Conservation (phyloP, 2,888 invertebrate genomes). For the Caenorhabditis imperialis region DNA sequence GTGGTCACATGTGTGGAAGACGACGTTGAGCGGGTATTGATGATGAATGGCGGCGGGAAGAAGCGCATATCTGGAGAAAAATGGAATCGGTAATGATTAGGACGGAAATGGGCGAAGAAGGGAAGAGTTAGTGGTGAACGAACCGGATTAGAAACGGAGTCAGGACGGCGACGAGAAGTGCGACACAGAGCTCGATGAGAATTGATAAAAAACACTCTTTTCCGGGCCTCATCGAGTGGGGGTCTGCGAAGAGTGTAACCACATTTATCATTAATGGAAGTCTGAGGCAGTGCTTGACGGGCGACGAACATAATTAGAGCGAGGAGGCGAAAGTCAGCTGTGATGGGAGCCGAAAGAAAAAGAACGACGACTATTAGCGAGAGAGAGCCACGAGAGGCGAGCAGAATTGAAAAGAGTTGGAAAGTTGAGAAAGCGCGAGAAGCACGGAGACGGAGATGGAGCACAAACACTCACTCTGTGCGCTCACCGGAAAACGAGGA, state of each 20-base stretch:
- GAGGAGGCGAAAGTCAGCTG: constrained; percentile 6
- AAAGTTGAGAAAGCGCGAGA: constrained; percentile 24
- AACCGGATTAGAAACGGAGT: constrained; percentile 45
- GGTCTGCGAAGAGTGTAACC: constrained; percentile 35
- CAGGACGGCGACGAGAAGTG: constrained; percentile 27
- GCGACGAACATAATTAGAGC: constrained; percentile 28
- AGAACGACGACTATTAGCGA: constrained; percentile 6
- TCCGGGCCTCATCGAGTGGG: constrained; percentile 27
- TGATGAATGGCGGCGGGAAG: constrained; percentile 62
- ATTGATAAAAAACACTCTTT: constrained; percentile 44
- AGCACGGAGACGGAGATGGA: constrained; percentile 38
- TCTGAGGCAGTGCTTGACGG: constrained; percentile 11
- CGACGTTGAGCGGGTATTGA: constrained; percentile 69
- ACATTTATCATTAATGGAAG: constrained; percentile 5
- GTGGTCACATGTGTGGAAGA: constrained; percentile 69
- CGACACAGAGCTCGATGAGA: constrained; percentile 33
- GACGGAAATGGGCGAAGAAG: constrained; percentile 1
- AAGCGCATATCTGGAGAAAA: constrained; percentile 46
- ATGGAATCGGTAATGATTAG: neutral
- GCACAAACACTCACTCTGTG: constrained; percentile 30
- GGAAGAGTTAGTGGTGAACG: constrained; percentile 7
- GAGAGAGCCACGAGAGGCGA: constrained; percentile 31
- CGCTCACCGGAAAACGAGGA: constrained; percentile 34
- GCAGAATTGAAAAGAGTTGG: too few species aligned
- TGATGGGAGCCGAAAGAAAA: constrained; percentile 3